A percentile compares a stretch with the other conserved stretches of the same genome.
These are phyloP conservation scores for Sinocyclocheilus anshuiensis DNA, from an alignment of 2,113 vertebrate species.

Conservation along the genomic window DNA sequence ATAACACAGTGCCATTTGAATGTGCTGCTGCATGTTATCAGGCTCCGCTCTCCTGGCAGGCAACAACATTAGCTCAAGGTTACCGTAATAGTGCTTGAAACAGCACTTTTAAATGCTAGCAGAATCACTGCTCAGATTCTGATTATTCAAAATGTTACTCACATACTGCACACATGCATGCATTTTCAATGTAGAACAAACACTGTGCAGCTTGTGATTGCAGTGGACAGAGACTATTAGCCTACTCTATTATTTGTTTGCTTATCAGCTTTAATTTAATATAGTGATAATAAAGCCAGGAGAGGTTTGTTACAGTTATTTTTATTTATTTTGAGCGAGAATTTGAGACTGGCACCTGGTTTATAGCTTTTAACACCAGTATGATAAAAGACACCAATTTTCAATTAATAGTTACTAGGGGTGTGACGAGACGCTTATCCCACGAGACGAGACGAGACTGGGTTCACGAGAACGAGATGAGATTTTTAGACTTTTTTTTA, in stretches of 20 bases:
- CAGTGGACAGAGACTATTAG: neutral
- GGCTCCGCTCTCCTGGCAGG: neutral
- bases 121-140: conserved; percentile 11
- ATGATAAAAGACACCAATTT: neutral
- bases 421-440: too few relatives aligned
- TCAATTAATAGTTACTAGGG: neutral
- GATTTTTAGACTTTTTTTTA: too few relatives aligned
- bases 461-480: too few relatives aligned
- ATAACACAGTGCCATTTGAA: conserved; percentile 56
- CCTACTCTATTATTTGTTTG: neutral
- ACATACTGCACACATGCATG: neutral
- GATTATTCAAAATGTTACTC: conserved; percentile 24
- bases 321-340: neutral
- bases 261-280: neutral
- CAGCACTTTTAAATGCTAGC: conserved; percentile 56
- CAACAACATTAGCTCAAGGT: conserved; percentile 53
- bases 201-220: neutral
- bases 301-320: neutral
- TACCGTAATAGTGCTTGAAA: conserved; percentile 51
- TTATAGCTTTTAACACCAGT: neutral
- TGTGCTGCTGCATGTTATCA: conserved; percentile 49
- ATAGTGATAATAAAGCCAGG: neutral
- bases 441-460: too few relatives aligned
- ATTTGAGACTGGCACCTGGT: neutral
- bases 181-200: neutral